Evolutionary conservation across 2,888 invertebrate species (phyloP).

Genomic region (Gymnoscelis rufifasciata): DNA sequence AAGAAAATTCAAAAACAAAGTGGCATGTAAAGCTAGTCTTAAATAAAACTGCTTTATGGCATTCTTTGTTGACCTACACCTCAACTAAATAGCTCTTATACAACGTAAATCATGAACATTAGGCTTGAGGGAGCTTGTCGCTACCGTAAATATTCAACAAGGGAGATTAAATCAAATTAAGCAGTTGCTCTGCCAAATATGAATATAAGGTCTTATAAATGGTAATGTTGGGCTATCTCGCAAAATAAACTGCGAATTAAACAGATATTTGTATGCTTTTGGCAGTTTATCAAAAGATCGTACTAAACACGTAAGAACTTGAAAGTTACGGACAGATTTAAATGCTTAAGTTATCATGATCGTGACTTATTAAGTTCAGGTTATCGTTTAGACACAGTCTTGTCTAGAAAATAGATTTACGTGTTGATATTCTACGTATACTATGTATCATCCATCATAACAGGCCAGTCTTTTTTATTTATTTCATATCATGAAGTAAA

Average conservation of each 20-base stretch:
- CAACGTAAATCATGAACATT: not conserved
- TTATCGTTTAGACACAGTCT: too few species aligned
- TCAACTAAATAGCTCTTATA: not conserved
- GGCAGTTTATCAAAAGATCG: not conserved
- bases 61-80: not conserved
- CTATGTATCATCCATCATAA: too few species aligned
- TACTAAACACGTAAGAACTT: not conserved
- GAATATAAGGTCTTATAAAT: slow-evolving; percentile 21
- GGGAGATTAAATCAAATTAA: slow-evolving; percentile 37
- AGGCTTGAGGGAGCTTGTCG: not conserved
- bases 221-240: slow-evolving; percentile 9
- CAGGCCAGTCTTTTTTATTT: too few species aligned
- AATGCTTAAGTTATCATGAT: too few species aligned
- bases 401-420: too few species aligned
- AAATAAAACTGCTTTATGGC: too few species aligned
- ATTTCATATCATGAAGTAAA: too few species aligned
- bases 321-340: not conserved
- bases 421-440: too few species aligned
- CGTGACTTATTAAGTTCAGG: too few species aligned
- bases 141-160: slow-evolving; percentile 25
- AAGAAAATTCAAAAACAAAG: too few species aligned
- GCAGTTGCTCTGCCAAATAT: slow-evolving; percentile 25
- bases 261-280: not conserved
- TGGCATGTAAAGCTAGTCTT: too few species aligned
- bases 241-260: slow-evolving; percentile 8